A percentile compares a stretch with the other conserved stretches of the same genome.
phyloP scores from a whole-genome alignment of 2,113 vertebrate genomes.

The Zosterops pallidus region DNA sequence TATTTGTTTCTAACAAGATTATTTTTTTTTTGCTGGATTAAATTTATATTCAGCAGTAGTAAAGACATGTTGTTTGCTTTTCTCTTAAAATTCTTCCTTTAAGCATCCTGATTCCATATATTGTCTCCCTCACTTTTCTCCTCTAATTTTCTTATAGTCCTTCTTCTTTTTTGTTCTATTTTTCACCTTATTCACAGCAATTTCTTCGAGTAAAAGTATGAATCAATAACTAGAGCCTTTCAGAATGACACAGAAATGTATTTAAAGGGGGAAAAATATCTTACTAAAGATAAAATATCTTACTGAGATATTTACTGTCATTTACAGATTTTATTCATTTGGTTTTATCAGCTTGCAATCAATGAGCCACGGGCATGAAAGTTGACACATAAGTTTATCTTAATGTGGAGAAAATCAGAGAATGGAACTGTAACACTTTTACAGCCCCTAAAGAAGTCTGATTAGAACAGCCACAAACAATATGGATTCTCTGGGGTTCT shows the following conservation, averaged over 20 bases:
- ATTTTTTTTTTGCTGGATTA: neutral
- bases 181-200: neutral
- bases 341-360: neutral
- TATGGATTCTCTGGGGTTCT: neutral
- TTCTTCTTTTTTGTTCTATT: neutral
- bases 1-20: neutral
- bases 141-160: neutral
- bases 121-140: neutral
- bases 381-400: neutral
- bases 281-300: neutral
- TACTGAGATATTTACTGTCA: neutral
- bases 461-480: neutral
- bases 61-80: neutral
- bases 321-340: neutral
- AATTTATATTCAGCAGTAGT: neutral
- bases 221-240: conserved; percentile 5
- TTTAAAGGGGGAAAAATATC: neutral
- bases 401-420: neutral
- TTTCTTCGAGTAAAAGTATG: neutral
- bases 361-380: neutral
- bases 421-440: neutral
- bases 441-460: neutral
- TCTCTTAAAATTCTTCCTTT: neutral
- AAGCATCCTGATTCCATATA: neutral
- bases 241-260: neutral